Evolutionary conservation across 2,797 vertebrate species (phyloP), one percentile per base, ranked within the genome.

Genomic region (Halcyon badia): DNA sequence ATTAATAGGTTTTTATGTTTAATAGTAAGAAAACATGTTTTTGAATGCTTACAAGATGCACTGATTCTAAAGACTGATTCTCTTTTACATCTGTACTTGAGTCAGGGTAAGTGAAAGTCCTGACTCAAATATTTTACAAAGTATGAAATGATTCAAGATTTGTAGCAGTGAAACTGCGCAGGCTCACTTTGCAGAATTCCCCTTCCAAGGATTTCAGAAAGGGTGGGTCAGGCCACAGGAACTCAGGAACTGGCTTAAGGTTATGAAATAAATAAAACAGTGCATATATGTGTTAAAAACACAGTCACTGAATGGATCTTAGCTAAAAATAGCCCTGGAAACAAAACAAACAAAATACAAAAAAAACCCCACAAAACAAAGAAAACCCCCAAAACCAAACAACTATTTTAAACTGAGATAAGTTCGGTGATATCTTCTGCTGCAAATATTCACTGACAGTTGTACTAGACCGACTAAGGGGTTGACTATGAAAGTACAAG

Each of bases 11-110:
- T 97, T 96, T 93, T 48, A 80, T 52, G 28, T 52, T 73, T 89
- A 39, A 62, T 94, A 89, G 41, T 77, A 65, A 94, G 60, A 93
- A 93, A 92, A 62, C 33, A 62, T 41, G 15, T 21, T 82, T 94
- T 97, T 90, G 39, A 82, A 65, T 95, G 62, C 54, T 83, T 96
- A 44, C 72, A 80, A 79, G 78, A 69, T 28, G 12, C 44, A 60
- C 72, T 78, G 54, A 88, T 89, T 93, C 79, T 90, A 84, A 48
- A 89, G 66, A 75, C 78, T 87, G 76, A 73, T 87, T 95, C 70
- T 81, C 17, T 90, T 86, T 91, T 78, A 26, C 21, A 37, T 54
- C 22, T 0, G 0, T 37, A 31, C n/a, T 68, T 78, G 49, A 83
- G 19, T 56, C 24, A 76, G 33, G 30, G 9, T 51, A 85, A 80